Conservation (phyloP, 2,113 vertebrate genomes). For the Cochlearius cochlearius region DNA sequence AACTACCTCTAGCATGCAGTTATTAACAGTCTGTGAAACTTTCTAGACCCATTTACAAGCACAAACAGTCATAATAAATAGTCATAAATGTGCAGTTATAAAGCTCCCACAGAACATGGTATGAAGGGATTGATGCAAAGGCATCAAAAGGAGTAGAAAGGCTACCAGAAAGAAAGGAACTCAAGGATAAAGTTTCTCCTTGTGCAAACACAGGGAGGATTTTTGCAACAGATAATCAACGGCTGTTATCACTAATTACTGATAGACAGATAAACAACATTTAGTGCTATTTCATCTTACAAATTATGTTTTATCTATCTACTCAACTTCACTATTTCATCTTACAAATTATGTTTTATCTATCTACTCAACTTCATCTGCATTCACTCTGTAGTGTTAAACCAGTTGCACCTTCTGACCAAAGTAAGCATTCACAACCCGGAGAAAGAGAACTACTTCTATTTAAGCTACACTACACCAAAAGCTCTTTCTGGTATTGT, state of each 20-base stretch:
- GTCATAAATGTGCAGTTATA: background rate
- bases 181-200: background rate
- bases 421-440: background rate
- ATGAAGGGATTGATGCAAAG: background rate
- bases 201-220: background rate
- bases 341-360: background rate
- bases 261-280: background rate
- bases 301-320: background rate
- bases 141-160: background rate
- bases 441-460: background rate
- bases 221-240: background rate
- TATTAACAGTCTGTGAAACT: background rate
- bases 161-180: background rate
- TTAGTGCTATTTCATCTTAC: background rate
- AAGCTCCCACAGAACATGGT: background rate
- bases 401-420: background rate
- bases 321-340: too few relatives aligned
- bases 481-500: background rate
- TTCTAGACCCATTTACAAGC: background rate
- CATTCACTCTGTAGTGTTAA: background rate
- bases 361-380: background rate
- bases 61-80: background rate
- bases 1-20: background rate
- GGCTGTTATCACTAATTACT: background rate
- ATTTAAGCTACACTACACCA: background rate